Evolutionary conservation across 2,797 vertebrate species (phyloP).

Genomic region (Scleropages formosus): DNA sequence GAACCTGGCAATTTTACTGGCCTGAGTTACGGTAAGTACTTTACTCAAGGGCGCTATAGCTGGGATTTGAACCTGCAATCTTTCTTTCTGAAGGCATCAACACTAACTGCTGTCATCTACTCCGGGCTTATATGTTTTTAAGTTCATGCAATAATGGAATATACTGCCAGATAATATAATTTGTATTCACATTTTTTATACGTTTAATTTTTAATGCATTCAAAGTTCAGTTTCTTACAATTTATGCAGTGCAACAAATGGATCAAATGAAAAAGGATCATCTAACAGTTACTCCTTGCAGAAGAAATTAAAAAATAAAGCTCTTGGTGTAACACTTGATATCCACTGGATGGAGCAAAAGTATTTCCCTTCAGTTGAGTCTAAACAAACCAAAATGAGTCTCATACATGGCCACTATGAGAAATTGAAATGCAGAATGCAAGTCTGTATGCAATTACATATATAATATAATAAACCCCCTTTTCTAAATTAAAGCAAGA

Average conservation of each 20-base stretch:
- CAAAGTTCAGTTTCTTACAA: too few species aligned
- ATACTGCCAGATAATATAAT: background rate
- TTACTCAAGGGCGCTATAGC: too few species aligned
- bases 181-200: background rate
- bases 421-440: slow-evolving; percentile 32
- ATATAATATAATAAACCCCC: slow-evolving; percentile 12
- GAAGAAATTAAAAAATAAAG: background rate
- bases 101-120: too few species aligned
- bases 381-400: slow-evolving; percentile 48
- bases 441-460: slow-evolving; percentile 37
- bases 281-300: too few species aligned
- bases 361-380: slow-evolving; percentile 54
- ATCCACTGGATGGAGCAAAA: slow-evolving; percentile 70
- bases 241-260: too few species aligned
- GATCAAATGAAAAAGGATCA: too few species aligned
- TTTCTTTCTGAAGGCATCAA: too few species aligned
- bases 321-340: slow-evolving; percentile 21
- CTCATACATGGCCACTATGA: slow-evolving; percentile 50
- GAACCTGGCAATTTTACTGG: too few species aligned
- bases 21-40: too few species aligned
- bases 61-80: too few species aligned
- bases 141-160: background rate
- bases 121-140: too few species aligned
- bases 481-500: slow-evolving; percentile 40
- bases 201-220: too few species aligned